These are phyloP conservation scores for Festucalex cinctus DNA, from an alignment of 2,113 vertebrate genomes.

Conservation along the genomic window DNA sequence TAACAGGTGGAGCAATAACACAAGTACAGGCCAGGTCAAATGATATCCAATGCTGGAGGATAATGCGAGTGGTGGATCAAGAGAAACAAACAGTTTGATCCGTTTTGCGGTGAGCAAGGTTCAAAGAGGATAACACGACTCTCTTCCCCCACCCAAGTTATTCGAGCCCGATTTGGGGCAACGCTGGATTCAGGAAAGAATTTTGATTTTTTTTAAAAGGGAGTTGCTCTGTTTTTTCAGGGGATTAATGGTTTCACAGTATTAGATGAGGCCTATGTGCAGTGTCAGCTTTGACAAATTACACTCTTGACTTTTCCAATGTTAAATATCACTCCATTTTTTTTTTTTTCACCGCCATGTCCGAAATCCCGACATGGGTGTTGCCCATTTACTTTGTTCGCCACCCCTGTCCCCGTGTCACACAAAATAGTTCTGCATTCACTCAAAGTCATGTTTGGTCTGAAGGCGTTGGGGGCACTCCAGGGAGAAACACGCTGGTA, in stretches of 20 bases:
- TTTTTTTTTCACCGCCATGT: constrained; percentile 32
- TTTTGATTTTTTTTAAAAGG: constrained; percentile 36
- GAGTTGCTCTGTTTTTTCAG: constrained; percentile 61
- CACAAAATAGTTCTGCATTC: constrained; percentile 26
- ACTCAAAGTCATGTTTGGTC: constrained; percentile 24
- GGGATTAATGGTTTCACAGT: constrained; percentile 44
- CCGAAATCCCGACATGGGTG: constrained; percentile 31
- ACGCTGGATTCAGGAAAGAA: constrained; percentile 47
- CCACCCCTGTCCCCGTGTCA: constrained; percentile 32
- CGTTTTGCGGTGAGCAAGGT: not conserved
- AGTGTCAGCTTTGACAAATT: constrained; percentile 57
- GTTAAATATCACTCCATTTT: constrained; percentile 38
- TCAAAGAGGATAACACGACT: constrained; percentile 27
- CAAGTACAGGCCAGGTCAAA: not conserved
- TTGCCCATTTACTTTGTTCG: constrained; percentile 26
- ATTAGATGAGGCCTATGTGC: constrained; percentile 34
- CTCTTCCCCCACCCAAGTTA: constrained; percentile 33
- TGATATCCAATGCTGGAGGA: not conserved
- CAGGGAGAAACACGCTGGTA: not conserved
- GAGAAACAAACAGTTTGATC: not conserved
- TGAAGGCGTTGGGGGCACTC: not conserved
- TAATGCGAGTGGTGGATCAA: not conserved
- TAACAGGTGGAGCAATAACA: not conserved
- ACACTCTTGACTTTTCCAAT: constrained; percentile 47
- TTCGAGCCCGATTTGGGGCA: constrained; percentile 33